Evolutionary conservation across 2,888 invertebrate genomes (phyloP).

Genomic region (Nysson spinosus): DNA sequence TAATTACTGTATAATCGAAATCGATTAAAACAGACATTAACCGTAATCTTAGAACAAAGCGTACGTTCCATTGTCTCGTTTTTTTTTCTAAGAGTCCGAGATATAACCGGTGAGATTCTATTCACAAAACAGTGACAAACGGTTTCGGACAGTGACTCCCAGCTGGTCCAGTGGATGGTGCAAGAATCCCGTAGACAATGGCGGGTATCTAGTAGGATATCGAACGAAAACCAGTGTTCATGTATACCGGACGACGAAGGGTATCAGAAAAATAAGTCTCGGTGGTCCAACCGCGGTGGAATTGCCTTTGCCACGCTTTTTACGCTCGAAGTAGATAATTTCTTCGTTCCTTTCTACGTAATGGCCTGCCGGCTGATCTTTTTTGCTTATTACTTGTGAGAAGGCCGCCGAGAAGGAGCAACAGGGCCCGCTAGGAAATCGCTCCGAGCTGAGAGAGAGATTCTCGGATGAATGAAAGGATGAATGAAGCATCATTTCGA

Average conservation of each 20-base stretch:
- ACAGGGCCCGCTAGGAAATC: slow-evolving; percentile 27
- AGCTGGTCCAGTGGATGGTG: slow-evolving; percentile 18
- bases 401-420: slow-evolving; percentile 51
- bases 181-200: slow-evolving; percentile 53
- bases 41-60: too few species aligned
- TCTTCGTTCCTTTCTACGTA: slow-evolving; percentile 68
- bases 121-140: slow-evolving; percentile 14
- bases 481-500: slow-evolving; percentile 72
- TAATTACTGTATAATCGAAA: too few species aligned
- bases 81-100: neutral
- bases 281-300: slow-evolving; percentile 61
- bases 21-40: too few species aligned
- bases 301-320: slow-evolving; percentile 73
- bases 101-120: neutral
- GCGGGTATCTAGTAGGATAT: slow-evolving; percentile 12
- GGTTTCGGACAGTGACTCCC: slow-evolving; percentile 37
- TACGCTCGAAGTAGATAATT: slow-evolving; percentile 69
- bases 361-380: slow-evolving; percentile 66
- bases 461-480: slow-evolving; percentile 70
- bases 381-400: slow-evolving; percentile 68
- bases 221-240: slow-evolving; percentile 25
- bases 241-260: slow-evolving; percentile 27
- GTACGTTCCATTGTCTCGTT: neutral
- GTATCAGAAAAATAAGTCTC: slow-evolving; percentile 60
- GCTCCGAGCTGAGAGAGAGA: slow-evolving; percentile 29